Evolutionary conservation across 2,797 vertebrate species (phyloP).

Genomic region (Rhinella marina): DNA sequence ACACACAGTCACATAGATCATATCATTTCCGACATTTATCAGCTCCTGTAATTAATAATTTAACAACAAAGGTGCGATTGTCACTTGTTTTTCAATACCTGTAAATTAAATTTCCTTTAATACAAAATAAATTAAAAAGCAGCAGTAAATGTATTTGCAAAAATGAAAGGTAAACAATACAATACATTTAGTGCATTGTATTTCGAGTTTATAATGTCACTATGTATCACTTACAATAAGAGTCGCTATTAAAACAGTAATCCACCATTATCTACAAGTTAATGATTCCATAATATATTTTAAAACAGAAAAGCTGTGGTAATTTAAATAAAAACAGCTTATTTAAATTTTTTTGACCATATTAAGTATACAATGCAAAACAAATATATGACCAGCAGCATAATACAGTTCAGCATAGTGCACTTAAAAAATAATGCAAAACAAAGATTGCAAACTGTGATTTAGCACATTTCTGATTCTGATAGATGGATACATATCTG

Average conservation of each 20-base stretch:
- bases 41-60: constrained; percentile 16
- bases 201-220: background rate
- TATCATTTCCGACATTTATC: constrained; percentile 13
- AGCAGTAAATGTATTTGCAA: constrained; percentile 8
- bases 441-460: too few relatives aligned
- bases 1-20: background rate
- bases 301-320: too few relatives aligned
- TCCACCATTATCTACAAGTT: background rate
- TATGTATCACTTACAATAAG: background rate
- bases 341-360: too few relatives aligned
- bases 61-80: constrained; percentile 11
- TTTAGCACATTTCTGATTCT: too few relatives aligned
- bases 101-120: background rate
- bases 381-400: too few relatives aligned
- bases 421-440: too few relatives aligned
- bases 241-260: background rate
- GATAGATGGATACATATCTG: too few relatives aligned
- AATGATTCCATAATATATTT: background rate
- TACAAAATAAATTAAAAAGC: background rate
- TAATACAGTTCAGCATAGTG: too few relatives aligned
- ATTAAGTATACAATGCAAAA: too few relatives aligned
- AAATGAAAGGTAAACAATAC: background rate
- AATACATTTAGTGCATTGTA: background rate
- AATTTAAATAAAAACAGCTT: too few relatives aligned
- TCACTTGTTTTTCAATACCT: background rate